Percentiles rank a stretch among this genome's conserved stretches.
phyloP scores from a whole-genome alignment of 1,140 invertebrate genomes.

The Pogonomyrmex barbatus region DNA sequence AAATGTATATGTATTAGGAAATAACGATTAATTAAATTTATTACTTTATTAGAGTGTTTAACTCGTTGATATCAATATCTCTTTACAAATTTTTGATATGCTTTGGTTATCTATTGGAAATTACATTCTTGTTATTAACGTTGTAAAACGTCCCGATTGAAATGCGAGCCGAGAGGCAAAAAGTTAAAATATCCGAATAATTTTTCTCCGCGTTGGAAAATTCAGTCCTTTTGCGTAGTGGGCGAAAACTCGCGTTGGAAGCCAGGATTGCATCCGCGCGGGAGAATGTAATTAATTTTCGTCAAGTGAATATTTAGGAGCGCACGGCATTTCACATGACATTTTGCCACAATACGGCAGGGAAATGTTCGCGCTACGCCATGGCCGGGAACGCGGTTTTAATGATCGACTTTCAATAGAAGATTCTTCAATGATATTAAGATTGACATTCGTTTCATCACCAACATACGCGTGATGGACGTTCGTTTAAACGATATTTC shows the following conservation, averaged over 20 bases:
- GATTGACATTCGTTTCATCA: not conserved
- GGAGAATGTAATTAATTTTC: constrained; percentile 47
- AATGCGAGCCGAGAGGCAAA: not conserved
- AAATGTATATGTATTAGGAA: not conserved
- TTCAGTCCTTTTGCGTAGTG: not conserved
- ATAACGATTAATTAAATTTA: not conserved
- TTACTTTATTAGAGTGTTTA: not conserved
- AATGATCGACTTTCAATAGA: constrained; percentile 40
- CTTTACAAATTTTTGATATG: not conserved
- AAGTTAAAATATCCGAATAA: constrained; percentile 4
- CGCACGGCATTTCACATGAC: constrained; percentile 26
- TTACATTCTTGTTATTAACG: constrained; percentile 3
- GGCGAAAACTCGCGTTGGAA: constrained; percentile 4
- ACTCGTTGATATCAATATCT: not conserved
- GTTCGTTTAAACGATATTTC: constrained; percentile 6
- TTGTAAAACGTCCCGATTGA: not conserved
- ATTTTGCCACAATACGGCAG: constrained; percentile 23
- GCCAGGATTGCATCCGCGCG: not conserved
- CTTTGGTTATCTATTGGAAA: not conserved
- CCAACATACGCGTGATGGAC: not conserved
- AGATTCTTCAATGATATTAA: constrained; percentile 19
- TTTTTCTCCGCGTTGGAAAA: not conserved
- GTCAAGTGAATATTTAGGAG: constrained; percentile 48
- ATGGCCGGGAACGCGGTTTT: not conserved
- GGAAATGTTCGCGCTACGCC: constrained; percentile 10